Conservation (phyloP, 2,888 invertebrate genomes). For the Glaucopsyche alexis region DNA sequence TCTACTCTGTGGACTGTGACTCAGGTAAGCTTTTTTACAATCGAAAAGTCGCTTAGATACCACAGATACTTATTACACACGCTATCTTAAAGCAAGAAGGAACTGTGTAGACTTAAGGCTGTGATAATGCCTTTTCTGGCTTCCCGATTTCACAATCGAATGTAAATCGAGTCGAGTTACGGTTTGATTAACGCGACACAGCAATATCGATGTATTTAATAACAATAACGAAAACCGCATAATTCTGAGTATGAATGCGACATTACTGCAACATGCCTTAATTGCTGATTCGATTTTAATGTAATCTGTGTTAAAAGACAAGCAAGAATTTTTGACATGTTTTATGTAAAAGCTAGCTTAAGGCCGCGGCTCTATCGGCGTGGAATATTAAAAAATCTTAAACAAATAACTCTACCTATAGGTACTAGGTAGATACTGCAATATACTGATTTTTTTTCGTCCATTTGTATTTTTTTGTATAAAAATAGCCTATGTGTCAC, state of each 20-base stretch:
- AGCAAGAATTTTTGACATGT: background rate
- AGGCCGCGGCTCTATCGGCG: too few species aligned
- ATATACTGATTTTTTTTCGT: too few species aligned
- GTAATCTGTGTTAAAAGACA: background rate
- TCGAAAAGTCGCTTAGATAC: too few species aligned
- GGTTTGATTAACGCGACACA: slow-evolving; percentile 26
- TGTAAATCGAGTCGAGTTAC: slow-evolving; percentile 14
- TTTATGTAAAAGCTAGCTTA: background rate
- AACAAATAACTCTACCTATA: too few species aligned
- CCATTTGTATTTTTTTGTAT: too few species aligned
- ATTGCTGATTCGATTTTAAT: slow-evolving; percentile 1
- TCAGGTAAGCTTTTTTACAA: too few species aligned
- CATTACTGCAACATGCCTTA: background rate
- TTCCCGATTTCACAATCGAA: slow-evolving; percentile 22
- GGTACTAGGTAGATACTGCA: too few species aligned
- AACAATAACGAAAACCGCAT: slow-evolving; percentile 18
- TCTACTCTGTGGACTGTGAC: too few species aligned
- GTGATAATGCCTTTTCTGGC: background rate
- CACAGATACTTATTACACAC: too few species aligned
- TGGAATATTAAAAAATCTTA: too few species aligned
- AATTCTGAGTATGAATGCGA: slow-evolving; percentile 7
- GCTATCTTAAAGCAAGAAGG: background rate
- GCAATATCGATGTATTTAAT: slow-evolving; percentile 27
- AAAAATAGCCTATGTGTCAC: too few species aligned
- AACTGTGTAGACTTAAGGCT: too few species aligned